Base-by-base conservation (phyloP, 2,888 invertebrate species). In the Lepetodrilus schrolli region DNA sequence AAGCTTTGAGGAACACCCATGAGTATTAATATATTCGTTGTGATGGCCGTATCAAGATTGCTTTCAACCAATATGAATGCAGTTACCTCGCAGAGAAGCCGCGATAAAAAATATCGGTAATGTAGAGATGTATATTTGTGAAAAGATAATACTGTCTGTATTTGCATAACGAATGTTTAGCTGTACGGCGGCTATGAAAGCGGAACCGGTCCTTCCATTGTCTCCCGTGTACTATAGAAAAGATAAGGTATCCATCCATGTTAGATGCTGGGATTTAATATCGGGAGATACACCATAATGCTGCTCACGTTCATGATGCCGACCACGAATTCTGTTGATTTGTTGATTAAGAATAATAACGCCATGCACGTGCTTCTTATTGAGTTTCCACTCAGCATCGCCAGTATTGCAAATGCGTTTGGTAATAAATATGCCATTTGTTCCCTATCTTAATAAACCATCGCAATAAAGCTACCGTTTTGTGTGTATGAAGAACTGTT, bases 371-470 rank as follows among this genome's bases (percentile, higher is more conserved):
- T 47, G 68, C 47, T 4, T 47, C 38, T 47, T 38, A 68, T 68
- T 68, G 68, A 37, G 47, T 68, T 47, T 47, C 68, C 68, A 26
- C 68, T 68, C 34, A 30, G 23, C 21, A 26, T 21, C 43, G 38
- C 43, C 47, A 26, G 43, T 23, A 68, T 68, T 21, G 43, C 47
- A 68, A 68, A 68, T 68, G 38, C 47, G 68, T 47, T 47, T 23
- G 47, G 68, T 68, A 68, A 68, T 68, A 68, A 47, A 68, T 47
- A 47, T 47, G 47, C 68, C 68, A 47, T 68, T 68, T 68, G 47
- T 47, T 68, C 68, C 23, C 26, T 58, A n/a, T 58, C 58, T 58
- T 58, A 26, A 58, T 58, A 58, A 58, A 58, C n/a, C 58, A 58
- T 58, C 13, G 58, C 17, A 58, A 58, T 58, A 58, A 58, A 58